A percentile compares a stretch with the other conserved stretches of the same genome.
Conservation (phyloP, 2,888 invertebrate species). For the Leptinotarsa juncta region DNA sequence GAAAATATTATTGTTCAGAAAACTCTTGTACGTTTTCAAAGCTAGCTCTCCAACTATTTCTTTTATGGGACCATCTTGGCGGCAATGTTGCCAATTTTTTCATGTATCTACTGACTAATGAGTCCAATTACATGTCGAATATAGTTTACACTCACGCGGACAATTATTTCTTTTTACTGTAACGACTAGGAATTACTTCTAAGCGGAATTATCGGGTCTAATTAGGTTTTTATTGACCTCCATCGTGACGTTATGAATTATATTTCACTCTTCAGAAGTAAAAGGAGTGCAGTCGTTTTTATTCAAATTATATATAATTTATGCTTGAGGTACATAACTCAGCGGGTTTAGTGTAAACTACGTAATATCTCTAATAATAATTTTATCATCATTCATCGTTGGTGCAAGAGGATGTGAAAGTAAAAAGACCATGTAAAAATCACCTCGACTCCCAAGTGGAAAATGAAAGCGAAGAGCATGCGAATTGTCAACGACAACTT, state of each 20-base stretch:
- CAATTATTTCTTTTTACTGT: conserved; percentile 7
- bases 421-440: too few species aligned
- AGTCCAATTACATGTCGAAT: conserved; percentile 18
- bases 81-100: conserved; percentile 43
- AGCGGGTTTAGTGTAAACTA: too few species aligned
- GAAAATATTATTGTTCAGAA: too few species aligned
- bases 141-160: conserved; percentile 8
- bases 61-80: conserved; percentile 26
- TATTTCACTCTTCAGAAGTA: neutral
- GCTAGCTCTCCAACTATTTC: neutral
- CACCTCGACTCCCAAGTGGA: too few species aligned
- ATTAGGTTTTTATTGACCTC: conserved; percentile 21
- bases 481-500: too few species aligned
- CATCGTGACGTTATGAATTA: conserved; percentile 7
- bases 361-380: too few species aligned
- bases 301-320: neutral
- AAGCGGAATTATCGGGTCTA: conserved; percentile 5
- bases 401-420: too few species aligned
- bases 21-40: too few species aligned
- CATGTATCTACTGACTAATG: neutral
- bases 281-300: conserved; percentile 9
- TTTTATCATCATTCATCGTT: too few species aligned
- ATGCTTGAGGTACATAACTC: neutral
- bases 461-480: too few species aligned
- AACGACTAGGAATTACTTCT: conserved; percentile 10